Conservation (phyloP, 2,113 vertebrate species). For the Apodemus sylvaticus region DNA sequence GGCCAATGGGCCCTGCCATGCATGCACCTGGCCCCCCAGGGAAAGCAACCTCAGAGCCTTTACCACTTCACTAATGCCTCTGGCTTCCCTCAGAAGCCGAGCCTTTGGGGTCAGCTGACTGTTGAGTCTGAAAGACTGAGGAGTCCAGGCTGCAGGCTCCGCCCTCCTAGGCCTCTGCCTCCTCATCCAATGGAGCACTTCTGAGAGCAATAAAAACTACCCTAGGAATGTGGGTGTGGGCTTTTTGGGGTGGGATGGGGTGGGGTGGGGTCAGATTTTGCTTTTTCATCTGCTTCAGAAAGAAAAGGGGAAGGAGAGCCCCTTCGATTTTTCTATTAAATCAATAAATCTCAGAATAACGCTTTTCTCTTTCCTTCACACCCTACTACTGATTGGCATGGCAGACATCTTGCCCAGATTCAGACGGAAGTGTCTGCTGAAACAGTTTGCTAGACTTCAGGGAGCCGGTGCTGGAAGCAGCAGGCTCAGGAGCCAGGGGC, state of each 20-base stretch:
- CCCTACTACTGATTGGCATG: slow-evolving; percentile 34
- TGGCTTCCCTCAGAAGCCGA: slow-evolving; percentile 27
- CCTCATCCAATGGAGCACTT: slow-evolving; percentile 77
- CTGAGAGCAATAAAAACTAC: slow-evolving; percentile 87
- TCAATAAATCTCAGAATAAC: not conserved
- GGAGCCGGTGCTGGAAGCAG: rapidly evolving
- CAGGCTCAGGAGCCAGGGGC: not conserved
- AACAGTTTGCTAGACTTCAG: not conserved
- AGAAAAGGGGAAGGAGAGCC: not conserved
- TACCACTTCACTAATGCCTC: slow-evolving; percentile 45
- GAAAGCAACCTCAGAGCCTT: slow-evolving; percentile 45
- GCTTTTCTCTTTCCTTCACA: slow-evolving; percentile 10
- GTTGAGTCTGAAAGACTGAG: slow-evolving; percentile 55
- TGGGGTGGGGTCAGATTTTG: slow-evolving; percentile 46
- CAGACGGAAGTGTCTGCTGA: not conserved
- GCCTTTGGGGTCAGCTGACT: slow-evolving; percentile 38
- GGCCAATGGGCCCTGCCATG: slow-evolving; percentile 44
- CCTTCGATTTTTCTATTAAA: slow-evolving; percentile 32
- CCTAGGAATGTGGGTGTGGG: slow-evolving; percentile 50
- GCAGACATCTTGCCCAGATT: slow-evolving; percentile 1
- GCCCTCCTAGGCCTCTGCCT: not conserved
- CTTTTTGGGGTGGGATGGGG: slow-evolving; percentile 44
- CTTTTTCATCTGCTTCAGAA: slow-evolving; percentile 76
- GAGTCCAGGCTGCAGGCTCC: not conserved
- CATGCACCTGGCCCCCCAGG: slow-evolving; percentile 13